Evolutionary conservation across 2,113 vertebrate genomes (phyloP).

Genomic region (Dryoscopus gambensis): DNA sequence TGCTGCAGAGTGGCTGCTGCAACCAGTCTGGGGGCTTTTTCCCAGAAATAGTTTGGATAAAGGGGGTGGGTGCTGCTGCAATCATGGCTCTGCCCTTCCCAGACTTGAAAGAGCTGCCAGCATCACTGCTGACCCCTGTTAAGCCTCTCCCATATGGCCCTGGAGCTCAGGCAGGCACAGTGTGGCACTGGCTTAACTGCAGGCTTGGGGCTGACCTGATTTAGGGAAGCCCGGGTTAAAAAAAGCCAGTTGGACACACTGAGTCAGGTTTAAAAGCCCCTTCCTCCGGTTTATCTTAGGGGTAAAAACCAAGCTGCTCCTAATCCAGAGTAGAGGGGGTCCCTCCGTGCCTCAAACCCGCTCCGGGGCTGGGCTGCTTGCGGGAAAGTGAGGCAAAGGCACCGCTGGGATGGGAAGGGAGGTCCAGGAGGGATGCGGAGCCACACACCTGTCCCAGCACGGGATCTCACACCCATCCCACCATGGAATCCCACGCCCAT

Average conservation of each 20-base stretch:
- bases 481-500: background rate
- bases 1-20: background rate
- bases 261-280: background rate
- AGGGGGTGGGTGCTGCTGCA: background rate
- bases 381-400: background rate
- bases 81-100: background rate
- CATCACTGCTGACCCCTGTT: background rate
- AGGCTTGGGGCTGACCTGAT: conserved; percentile 6
- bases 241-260: background rate
- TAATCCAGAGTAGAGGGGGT: background rate
- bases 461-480: background rate
- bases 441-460: background rate
- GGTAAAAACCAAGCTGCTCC: background rate
- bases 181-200: background rate
- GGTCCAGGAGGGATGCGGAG: background rate
- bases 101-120: background rate
- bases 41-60: background rate
- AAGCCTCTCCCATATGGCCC: background rate
- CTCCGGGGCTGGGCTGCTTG: background rate
- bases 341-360: background rate
- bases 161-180: background rate
- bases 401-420: rapidly evolving
- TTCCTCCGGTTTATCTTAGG: background rate
- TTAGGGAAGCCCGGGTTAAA: background rate
- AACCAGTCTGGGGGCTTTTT: rapidly evolving